Base-by-base conservation (phyloP, 2,888 invertebrate species). In the Cepaea hortensis region DNA sequence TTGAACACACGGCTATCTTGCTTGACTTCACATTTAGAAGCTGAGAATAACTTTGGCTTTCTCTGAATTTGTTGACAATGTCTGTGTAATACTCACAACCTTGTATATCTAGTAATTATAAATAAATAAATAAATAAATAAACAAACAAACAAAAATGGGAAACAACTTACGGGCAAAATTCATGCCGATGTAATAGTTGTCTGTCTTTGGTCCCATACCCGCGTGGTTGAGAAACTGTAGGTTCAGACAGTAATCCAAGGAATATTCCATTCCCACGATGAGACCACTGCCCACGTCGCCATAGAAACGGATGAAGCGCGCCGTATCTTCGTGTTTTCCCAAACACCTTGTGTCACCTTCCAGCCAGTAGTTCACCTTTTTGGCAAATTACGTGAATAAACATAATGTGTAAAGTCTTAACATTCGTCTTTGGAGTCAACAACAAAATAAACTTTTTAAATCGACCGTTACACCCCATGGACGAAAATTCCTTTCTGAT, bases 121-220 rank as follows among this genome's bases (percentile, higher is more conserved):
- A 35, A 35, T 35, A 35, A 35, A 35, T 35, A 35, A 35, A 35
- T 35, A 35, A 35, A 35, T 35, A 35, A 23, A 73, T 23, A 35
- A 73, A 23, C 1, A 23, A 35, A 23, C 11, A 73, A 23, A 20
- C 6, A 5, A 11, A 73, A 3, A 46, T 61, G 9, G 61, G 23
- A 65, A 73, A 61, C 11, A 50, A 90, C 91, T 88, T 77, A 92
- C 92, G 70, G 2, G 89, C 91, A 89, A 91, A 91, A 15, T 91
- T 91, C 46, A 91, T 92, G n/a, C 89, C 96, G 0, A 96, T 95
- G 1, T 96, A 96, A 5, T 96, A 95, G 13, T 96, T 96, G 20
- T 90, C 89, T 88, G 98, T 97, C 91, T 97, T 96, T 0, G 98
- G 98, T 0, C 98, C 98, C n/a, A 95, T 95, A 0, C 98, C 98